A percentile compares a stretch with the other conserved stretches of the same genome.
Evolutionary conservation across 2,888 invertebrate genomes (phyloP).

Genomic region (Bugulina stolonifera): DNA sequence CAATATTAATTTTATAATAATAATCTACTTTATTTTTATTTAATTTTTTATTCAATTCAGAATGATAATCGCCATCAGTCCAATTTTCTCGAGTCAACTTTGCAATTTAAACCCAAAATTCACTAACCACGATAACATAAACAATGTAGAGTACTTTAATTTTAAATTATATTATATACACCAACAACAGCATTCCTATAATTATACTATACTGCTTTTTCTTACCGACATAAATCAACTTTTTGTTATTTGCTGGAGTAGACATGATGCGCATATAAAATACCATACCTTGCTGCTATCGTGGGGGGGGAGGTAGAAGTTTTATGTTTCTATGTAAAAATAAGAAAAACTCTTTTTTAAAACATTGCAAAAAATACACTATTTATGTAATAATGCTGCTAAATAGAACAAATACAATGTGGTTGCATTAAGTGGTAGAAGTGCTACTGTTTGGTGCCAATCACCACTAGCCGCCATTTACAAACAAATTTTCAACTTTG

Average conservation of each 20-base stretch:
- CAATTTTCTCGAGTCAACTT: too few relatives aligned
- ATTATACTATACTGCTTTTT: not conserved
- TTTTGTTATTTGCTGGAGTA: conserved; percentile 37
- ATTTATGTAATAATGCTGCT: too few relatives aligned
- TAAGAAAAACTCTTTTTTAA: too few relatives aligned
- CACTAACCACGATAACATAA: not conserved
- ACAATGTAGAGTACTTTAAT: not conserved
- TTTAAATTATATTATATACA: not conserved
- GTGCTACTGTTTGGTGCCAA: not conserved
- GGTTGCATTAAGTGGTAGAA: too few relatives aligned
- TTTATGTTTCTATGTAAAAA: too few relatives aligned
- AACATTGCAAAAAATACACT: too few relatives aligned
- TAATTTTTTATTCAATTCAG: too few relatives aligned
- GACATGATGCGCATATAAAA: not conserved
- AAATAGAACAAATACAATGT: too few relatives aligned
- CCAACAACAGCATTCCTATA: not conserved
- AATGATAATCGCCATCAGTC: too few relatives aligned
- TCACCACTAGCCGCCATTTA: not conserved
- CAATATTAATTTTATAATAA: too few relatives aligned
- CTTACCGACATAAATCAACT: conserved; percentile 49
- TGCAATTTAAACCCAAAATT: not conserved
- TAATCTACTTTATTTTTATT: too few relatives aligned
- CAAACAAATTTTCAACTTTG: not conserved
- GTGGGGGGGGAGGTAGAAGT: too few relatives aligned
- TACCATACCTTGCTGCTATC: not conserved